Conservation (phyloP, 37 sponge, comb jelly and placozoan species). For the Bolinopsis microptera region DNA sequence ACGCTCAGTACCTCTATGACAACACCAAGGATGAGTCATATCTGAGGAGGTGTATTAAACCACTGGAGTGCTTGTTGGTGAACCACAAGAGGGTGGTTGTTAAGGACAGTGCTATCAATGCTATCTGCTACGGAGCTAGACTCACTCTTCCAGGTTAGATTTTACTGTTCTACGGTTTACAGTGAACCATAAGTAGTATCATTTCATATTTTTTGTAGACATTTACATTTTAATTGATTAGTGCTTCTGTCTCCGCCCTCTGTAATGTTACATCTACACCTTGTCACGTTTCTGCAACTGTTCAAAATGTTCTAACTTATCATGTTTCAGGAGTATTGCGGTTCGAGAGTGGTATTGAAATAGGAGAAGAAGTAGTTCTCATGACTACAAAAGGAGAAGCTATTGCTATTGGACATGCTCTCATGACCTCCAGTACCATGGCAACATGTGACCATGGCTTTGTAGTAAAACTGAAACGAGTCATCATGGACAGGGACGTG, state of each 20-base stretch:
- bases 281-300: neutral
- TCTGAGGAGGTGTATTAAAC: constrained; percentile 79
- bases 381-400: constrained; percentile 99
- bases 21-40: constrained; percentile 78
- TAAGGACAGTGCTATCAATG: constrained; percentile 98
- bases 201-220: no score
- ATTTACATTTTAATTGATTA: neutral
- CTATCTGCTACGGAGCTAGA: constrained; percentile 98
- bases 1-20: constrained; percentile 92
- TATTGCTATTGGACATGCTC: constrained; percentile 83
- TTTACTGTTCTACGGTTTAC: neutral
- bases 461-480: constrained; percentile 94
- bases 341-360: constrained; percentile 91
- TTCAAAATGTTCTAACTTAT: neutral
- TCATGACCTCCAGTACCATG: constrained; percentile 94
- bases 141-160: constrained; percentile 19
- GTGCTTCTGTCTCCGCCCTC: neutral
- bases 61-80: constrained; percentile 84
- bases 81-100: constrained; percentile 91
- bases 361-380: constrained; percentile 84
- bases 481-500: constrained; percentile 93
- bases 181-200: no score
- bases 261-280: neutral
- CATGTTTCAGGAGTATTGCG: constrained; percentile 90
- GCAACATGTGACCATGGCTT: constrained; percentile 92